Evolutionary conservation across 2,797 vertebrate genomes (phyloP).

Genomic region (Leptodactylus fallax): DNA sequence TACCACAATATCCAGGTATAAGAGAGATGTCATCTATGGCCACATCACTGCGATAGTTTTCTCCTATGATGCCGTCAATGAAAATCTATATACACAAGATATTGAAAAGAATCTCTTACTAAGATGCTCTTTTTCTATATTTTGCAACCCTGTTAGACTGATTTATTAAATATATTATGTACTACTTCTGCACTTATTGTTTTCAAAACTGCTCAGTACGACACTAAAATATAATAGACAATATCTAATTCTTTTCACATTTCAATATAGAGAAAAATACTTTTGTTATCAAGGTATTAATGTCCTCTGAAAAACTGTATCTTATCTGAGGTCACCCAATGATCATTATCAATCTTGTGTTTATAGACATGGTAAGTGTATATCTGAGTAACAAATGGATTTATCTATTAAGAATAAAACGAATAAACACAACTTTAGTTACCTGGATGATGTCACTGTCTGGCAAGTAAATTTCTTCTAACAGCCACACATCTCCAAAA

Average conservation of each 20-base stretch:
- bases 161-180: too few species aligned
- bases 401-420: not conserved
- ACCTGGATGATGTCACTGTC: conserved; percentile 73
- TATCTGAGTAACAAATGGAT: not conserved
- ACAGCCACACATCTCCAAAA: conserved; percentile 75
- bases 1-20: not conserved
- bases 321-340: too few species aligned
- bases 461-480: conserved; percentile 69
- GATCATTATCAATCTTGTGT: too few species aligned
- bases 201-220: too few species aligned
- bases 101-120: not conserved
- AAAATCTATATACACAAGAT: conserved; percentile 8
- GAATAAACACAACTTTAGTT: conserved; percentile 14
- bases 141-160: too few species aligned
- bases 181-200: too few species aligned
- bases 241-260: too few species aligned
- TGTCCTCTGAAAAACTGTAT: too few species aligned
- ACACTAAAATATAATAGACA: too few species aligned
- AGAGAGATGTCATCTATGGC: conserved; percentile 26
- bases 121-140: too few species aligned
- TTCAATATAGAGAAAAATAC: too few species aligned
- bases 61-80: conserved; percentile 79
- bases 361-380: not conserved
- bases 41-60: conserved; percentile 69
- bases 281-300: too few species aligned